A percentile compares a stretch with the other conserved stretches of the same genome.
Evolutionary conservation across 1,140 invertebrate genomes (phyloP).

Genomic region (Fopius arisanus): DNA sequence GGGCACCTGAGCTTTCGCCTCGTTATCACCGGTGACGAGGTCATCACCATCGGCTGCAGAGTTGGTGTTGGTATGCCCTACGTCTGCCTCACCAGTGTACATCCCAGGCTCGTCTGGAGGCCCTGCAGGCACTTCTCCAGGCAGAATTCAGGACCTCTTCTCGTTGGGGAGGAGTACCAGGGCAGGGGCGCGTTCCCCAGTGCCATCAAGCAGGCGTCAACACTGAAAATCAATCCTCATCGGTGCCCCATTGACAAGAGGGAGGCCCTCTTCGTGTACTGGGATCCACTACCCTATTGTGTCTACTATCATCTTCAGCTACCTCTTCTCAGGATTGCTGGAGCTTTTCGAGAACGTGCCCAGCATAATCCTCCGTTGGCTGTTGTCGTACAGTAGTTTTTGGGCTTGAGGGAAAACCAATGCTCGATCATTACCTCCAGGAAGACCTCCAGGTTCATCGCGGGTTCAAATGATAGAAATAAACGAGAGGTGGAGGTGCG

Average conservation of each 20-base stretch:
- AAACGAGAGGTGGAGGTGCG: no score
- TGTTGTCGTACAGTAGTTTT: slow-evolving; percentile 50
- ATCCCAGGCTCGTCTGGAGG: slow-evolving; percentile 71
- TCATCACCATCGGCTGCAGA: slow-evolving; percentile 71
- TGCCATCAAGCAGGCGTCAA: slow-evolving; percentile 57
- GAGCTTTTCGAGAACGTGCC: slow-evolving; percentile 61
- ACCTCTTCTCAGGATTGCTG: slow-evolving; percentile 70
- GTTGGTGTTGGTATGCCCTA: slow-evolving; percentile 81
- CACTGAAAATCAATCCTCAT: slow-evolving; percentile 65
- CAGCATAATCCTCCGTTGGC: slow-evolving; percentile 57
- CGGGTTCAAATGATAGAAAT: neutral
- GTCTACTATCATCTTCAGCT: slow-evolving; percentile 82
- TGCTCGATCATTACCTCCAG: neutral
- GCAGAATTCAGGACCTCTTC: slow-evolving; percentile 64
- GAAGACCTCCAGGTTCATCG: neutral
- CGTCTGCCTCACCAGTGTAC: slow-evolving; percentile 75
- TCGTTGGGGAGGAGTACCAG: slow-evolving; percentile 61
- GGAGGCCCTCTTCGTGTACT: slow-evolving; percentile 79
- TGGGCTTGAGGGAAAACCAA: neutral
- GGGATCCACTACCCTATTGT: slow-evolving; percentile 84
- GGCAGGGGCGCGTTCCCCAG: slow-evolving; percentile 65
- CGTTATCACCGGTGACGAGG: slow-evolving; percentile 62
- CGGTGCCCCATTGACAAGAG: slow-evolving; percentile 70
- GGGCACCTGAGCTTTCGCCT: slow-evolving; percentile 81
- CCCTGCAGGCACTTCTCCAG: slow-evolving; percentile 70